phyloP scores from a whole-genome alignment of 2,797 vertebrate genomes.

The Mormyrus hasselquistii region DNA sequence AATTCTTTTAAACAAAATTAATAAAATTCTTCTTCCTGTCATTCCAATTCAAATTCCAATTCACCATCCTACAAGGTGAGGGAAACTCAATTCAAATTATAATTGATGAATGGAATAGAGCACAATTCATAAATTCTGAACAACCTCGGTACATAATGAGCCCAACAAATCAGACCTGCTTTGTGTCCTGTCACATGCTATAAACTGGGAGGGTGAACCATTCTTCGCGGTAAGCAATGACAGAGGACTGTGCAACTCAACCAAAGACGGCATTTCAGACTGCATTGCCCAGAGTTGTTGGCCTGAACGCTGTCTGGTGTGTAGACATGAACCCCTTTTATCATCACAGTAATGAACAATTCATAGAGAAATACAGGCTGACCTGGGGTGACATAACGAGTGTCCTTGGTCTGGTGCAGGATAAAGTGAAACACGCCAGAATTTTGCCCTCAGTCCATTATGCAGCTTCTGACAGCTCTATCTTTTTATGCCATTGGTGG shows the following conservation, averaged over 20 bases:
- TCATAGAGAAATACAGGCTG: background rate
- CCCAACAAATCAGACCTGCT: background rate
- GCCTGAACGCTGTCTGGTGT: background rate
- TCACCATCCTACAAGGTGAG: background rate
- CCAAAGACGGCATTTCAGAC: background rate
- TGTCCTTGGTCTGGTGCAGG: background rate
- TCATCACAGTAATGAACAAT: background rate
- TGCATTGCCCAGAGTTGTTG: background rate
- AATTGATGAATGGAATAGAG: background rate
- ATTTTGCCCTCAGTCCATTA: background rate
- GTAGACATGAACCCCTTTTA: background rate
- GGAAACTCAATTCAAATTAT: background rate
- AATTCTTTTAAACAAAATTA: background rate
- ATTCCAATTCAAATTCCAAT: background rate
- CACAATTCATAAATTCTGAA: background rate
- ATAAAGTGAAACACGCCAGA: background rate
- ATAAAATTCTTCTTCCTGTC: background rate
- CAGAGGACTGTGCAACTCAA: background rate
- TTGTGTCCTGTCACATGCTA: background rate
- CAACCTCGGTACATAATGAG: background rate
- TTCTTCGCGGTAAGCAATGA: background rate
- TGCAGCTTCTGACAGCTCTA: background rate
- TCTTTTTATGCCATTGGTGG: background rate
- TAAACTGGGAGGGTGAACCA: background rate
- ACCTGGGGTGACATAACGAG: background rate